A percentile compares a stretch with the other conserved stretches of the same genome.
phyloP scores from a whole-genome alignment of 2,113 vertebrate genomes.

The Chionis minor region DNA sequence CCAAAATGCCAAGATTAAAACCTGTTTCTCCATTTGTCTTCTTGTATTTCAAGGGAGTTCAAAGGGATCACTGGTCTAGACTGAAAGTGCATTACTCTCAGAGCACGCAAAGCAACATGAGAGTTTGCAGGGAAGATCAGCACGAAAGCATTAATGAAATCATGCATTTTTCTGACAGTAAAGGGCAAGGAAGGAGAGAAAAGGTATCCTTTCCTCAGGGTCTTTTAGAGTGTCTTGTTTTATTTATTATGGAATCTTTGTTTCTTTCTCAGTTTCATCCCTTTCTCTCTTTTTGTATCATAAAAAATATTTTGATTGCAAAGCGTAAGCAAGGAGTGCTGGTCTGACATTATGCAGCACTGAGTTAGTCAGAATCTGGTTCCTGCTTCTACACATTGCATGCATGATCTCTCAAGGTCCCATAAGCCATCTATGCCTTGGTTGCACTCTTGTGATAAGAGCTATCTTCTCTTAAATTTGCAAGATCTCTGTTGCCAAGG shows the following conservation, averaged over 20 bases:
- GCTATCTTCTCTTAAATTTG: neutral
- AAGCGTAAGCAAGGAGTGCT: neutral
- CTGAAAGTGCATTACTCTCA: neutral
- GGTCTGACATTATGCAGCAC: neutral
- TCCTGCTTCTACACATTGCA: neutral
- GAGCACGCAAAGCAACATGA: neutral
- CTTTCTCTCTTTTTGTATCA: neutral
- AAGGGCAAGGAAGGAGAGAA: neutral
- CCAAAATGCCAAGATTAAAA: slow-evolving; percentile 45
- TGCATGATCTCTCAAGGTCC: neutral
- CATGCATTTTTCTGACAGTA: neutral
- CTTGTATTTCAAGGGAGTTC: neutral
- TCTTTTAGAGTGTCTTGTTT: neutral
- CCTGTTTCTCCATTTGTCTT: slow-evolving; percentile 44
- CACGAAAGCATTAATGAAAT: neutral
- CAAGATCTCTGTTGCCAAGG: neutral
- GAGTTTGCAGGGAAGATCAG: neutral
- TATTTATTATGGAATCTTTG: neutral
- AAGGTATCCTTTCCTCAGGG: neutral
- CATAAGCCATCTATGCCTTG: neutral
- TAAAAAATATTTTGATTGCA: neutral
- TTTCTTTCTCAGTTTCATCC: neutral
- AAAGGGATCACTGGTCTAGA: neutral
- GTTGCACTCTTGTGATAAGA: neutral
- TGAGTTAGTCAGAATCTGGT: neutral